phyloP scores from a whole-genome alignment of 2,113 vertebrate species.

The Sisor rabdophorus region DNA sequence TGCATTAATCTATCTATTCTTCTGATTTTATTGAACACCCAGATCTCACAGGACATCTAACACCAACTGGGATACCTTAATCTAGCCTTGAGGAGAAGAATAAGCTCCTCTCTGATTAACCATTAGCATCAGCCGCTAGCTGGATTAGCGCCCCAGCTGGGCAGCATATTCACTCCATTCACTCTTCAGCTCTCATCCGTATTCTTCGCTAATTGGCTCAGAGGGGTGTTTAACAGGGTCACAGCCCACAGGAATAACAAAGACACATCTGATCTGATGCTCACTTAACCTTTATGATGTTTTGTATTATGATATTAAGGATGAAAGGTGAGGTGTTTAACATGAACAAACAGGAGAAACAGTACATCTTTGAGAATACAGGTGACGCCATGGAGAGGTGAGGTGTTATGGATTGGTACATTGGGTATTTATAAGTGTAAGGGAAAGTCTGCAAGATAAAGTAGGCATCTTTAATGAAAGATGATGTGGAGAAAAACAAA shows the following conservation, averaged over 20 bases:
- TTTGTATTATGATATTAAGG: slow-evolving; percentile 25
- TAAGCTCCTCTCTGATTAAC: slow-evolving; percentile 70
- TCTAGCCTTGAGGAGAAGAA: slow-evolving; percentile 60
- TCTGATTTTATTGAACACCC: slow-evolving; percentile 60
- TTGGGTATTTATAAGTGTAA: no score
- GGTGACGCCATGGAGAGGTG: neutral
- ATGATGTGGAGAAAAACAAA: neutral
- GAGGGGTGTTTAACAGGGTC: slow-evolving; percentile 66
- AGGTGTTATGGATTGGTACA: no score
- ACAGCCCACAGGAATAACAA: slow-evolving; percentile 63
- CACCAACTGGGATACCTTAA: slow-evolving; percentile 59
- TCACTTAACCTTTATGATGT: slow-evolving; percentile 63
- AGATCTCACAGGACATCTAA: slow-evolving; percentile 59
- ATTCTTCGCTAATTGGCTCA: slow-evolving; percentile 68
- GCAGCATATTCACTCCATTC: slow-evolving; percentile 27
- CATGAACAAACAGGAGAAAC: neutral
- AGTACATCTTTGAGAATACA: neutral
- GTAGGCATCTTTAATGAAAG: no score
- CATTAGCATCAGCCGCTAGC: slow-evolving; percentile 64
- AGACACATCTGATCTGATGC: slow-evolving; percentile 73
- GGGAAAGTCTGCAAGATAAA: neutral
- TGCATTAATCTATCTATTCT: slow-evolving; percentile 53
- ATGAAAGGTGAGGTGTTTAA: slow-evolving; percentile 3
- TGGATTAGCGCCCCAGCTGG: slow-evolving; percentile 47
- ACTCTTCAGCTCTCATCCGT: slow-evolving; percentile 44